Evolutionary conservation across 2,113 vertebrate species (phyloP).

Genomic region (Erythrocercus mccallii): DNA sequence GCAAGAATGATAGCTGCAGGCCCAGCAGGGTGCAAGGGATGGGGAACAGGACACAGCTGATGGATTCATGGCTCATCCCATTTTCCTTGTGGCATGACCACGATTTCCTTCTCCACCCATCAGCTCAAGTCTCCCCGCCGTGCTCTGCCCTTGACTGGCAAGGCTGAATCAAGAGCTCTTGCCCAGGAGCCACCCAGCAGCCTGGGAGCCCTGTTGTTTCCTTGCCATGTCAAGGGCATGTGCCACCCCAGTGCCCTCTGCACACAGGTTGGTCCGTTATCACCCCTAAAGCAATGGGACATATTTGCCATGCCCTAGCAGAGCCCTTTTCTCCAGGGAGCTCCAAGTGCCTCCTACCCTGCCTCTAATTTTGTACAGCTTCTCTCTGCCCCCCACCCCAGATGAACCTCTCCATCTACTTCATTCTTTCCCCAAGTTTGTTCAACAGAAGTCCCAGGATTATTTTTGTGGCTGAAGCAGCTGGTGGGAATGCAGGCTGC

Average conservation of each 20-base stretch:
- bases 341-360: neutral
- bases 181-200: neutral
- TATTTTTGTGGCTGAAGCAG: neutral
- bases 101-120: neutral
- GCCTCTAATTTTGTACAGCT: neutral
- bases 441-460: neutral
- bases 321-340: neutral
- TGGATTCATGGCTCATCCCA: neutral
- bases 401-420: neutral
- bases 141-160: neutral
- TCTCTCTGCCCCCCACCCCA: neutral
- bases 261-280: neutral
- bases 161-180: neutral
- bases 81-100: neutral
- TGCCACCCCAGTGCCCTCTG: neutral
- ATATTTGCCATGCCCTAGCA: neutral
- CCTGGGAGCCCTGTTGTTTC: neutral
- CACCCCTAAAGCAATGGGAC: neutral
- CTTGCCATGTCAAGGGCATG: fast-evolving
- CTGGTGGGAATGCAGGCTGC: neutral
- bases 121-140: fast-evolving
- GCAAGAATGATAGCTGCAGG: neutral
- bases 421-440: neutral
- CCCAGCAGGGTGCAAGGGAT: fast-evolving
- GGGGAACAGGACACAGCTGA: neutral